Conservation (phyloP, 2,113 vertebrate genomes). For the Tragelaphus scriptus region DNA sequence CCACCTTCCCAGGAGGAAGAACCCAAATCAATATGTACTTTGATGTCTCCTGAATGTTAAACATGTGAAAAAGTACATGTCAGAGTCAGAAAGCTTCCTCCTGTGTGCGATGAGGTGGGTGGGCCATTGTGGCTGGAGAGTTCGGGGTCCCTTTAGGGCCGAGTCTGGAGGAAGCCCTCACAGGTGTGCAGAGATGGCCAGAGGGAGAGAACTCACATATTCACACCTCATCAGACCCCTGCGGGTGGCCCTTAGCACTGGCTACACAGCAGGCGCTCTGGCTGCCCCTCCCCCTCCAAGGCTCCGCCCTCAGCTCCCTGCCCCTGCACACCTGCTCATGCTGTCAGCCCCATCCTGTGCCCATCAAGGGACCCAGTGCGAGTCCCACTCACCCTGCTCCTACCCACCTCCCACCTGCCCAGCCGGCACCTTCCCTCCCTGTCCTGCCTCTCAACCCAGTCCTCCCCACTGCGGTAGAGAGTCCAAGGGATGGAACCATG, state of each 20-base stretch:
- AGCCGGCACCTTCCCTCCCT: neutral
- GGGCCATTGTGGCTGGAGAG: accelerated
- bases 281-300: neutral
- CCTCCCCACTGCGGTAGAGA: neutral
- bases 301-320: neutral
- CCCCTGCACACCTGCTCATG: neutral
- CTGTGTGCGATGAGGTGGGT: accelerated
- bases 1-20: neutral
- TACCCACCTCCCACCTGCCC: accelerated
- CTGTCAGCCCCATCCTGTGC: neutral
- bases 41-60: neutral
- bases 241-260: neutral
- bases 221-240: neutral
- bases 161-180: neutral
- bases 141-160: neutral
- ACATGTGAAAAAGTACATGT: neutral
- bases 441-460: neutral
- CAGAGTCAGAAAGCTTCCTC: neutral
- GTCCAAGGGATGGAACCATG: neutral
- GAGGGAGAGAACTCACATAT: neutral
- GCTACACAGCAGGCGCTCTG: neutral
- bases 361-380: neutral
- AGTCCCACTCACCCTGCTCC: neutral
- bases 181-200: neutral
- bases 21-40: neutral